Conservation (phyloP, 2,113 vertebrate genomes). For the Boulengeromyrus knoepffleri region DNA sequence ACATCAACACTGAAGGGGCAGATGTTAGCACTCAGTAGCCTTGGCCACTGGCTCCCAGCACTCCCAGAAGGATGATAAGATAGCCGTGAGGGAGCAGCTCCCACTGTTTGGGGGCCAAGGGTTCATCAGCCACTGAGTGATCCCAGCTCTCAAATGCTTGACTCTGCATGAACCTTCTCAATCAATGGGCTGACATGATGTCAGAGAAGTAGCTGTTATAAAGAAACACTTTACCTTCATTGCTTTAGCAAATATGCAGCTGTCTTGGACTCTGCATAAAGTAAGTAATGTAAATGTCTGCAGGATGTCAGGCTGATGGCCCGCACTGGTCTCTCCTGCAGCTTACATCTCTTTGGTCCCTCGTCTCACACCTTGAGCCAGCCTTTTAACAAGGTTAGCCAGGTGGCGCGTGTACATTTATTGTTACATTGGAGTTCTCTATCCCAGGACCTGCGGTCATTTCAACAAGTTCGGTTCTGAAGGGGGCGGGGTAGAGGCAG, state of each 20-base stretch:
- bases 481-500: neutral
- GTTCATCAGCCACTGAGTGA: neutral
- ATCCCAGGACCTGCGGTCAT: neutral
- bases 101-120: constrained; percentile 11
- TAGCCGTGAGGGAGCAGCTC: constrained; percentile 26
- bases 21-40: constrained; percentile 13
- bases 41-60: constrained; percentile 26
- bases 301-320: neutral
- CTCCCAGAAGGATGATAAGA: constrained; percentile 33
- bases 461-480: neutral
- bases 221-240: neutral
- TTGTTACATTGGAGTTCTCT: neutral
- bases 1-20: neutral
- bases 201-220: neutral
- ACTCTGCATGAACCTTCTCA: neutral
- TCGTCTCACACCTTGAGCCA: neutral
- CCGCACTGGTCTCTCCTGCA: neutral
- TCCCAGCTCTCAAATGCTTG: neutral
- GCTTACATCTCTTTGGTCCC: neutral
- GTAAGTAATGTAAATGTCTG: neutral
- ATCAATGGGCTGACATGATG: neutral
- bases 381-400: neutral
- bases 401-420: no score
- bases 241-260: neutral
- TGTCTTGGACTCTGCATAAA: neutral